Evolutionary conservation across 2,888 invertebrate genomes (phyloP).

Genomic region (Nemapogon koenigi): DNA sequence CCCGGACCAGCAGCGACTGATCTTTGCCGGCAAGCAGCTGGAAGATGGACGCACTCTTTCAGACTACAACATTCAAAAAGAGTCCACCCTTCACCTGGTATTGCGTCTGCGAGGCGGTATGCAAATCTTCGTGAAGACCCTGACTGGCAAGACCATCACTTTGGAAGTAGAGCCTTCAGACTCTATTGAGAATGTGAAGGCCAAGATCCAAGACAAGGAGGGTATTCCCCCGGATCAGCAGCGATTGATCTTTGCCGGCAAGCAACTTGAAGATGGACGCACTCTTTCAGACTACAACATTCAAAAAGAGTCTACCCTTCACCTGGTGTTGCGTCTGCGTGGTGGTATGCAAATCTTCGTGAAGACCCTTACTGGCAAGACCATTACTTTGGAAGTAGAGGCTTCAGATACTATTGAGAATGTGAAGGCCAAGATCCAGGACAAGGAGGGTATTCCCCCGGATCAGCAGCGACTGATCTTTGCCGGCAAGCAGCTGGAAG

Average conservation of each 20-base stretch:
- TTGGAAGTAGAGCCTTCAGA: slow-evolving; percentile 12
- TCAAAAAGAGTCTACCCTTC: slow-evolving; percentile 13
- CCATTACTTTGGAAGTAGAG: slow-evolving; percentile 64
- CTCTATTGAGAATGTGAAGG: slow-evolving; percentile 13
- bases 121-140: slow-evolving; percentile 14
- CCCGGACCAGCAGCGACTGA: slow-evolving; percentile 13
- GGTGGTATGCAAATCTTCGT: slow-evolving; percentile 71
- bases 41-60: slow-evolving; percentile 13
- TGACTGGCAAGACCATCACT: slow-evolving; percentile 14
- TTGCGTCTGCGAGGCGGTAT: slow-evolving; percentile 14
- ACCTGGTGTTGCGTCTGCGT: slow-evolving; percentile 33
- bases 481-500: slow-evolving; percentile 72
- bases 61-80: slow-evolving; percentile 14
- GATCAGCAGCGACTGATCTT: slow-evolving; percentile 69
- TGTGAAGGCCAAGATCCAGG: slow-evolving; percentile 65
- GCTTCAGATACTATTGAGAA: slow-evolving; percentile 68
- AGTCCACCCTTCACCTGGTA: slow-evolving; percentile 12
- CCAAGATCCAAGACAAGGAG: slow-evolving; percentile 14
- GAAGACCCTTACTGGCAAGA: slow-evolving; percentile 65
- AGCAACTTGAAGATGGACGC: slow-evolving; percentile 13
- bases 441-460: slow-evolving; percentile 59
- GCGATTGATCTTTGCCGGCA: slow-evolving; percentile 13
- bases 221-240: slow-evolving; percentile 14
- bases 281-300: slow-evolving; percentile 14
- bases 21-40: slow-evolving; percentile 13